Base-by-base conservation (phyloP, 2,888 invertebrate species). In the Ophion obscuratus region DNA sequence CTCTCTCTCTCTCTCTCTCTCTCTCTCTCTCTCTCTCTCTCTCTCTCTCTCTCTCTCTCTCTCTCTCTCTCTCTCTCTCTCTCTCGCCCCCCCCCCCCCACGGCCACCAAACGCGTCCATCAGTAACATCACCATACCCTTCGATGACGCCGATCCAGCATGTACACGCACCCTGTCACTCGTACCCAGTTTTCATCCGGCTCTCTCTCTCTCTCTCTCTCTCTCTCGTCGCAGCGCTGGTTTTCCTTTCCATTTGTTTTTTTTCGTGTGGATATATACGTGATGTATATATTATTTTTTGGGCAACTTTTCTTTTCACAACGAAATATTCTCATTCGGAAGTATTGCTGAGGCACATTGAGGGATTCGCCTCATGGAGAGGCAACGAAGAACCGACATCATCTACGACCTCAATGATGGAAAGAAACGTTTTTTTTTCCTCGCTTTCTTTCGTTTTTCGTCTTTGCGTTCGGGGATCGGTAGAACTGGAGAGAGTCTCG, bases 51-150 rank as follows among this genome's bases (percentile, higher is more conserved):
- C 31, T 31, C 31, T 31, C 31, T 31, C 31, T 31, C 31, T 31
- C 31, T 31, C 31, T 31, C 31, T 31, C 31, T 31, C 81, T 20
- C 57, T 61, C 83, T 36, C 24, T 66, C 78, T 36, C 75, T 82
- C 70, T 80, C 57, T 57, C 10, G n/a, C n/a, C n/a, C n/a, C n/a
- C n/a, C n/a, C n/a, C 66, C 73, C 40, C 68, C 17, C 64, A 67
- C 59, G 75, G 78, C 64, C 83, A 59, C 82, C 82, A 81, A 14
- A 84, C 79, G 53, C 74, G 84, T 84, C 86, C 87, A 81, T 88
- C 88, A 85, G 86, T 86, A 75, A 84, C 83, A 86, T 86, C 83
- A 86, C 78, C 86, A 86, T 86, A 86, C 86, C 88, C 87, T 85
- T 88, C 88, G 87, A 88, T 88, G 88, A 88, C 84, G 81, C 53